Percentiles rank a stretch among this genome's conserved stretches.
Evolutionary conservation across 2,113 vertebrate species (phyloP).

Genomic region (Chelonoidis abingdonii): DNA sequence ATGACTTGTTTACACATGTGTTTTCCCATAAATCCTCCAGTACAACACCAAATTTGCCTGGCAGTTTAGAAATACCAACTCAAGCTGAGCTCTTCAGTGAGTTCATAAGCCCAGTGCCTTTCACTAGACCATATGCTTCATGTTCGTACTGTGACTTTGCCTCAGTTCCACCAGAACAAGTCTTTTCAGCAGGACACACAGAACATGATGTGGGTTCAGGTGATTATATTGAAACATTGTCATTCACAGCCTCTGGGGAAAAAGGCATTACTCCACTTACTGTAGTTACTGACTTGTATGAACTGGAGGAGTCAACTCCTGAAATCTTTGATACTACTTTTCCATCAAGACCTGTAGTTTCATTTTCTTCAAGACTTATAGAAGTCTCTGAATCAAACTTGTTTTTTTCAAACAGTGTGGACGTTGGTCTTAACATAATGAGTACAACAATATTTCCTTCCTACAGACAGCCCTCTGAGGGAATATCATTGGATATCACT

Average conservation of each 20-base stretch:
- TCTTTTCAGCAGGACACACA: conserved; percentile 76
- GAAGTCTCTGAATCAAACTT: not conserved
- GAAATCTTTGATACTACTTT: conserved; percentile 88
- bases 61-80: conserved; percentile 28
- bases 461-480: conserved; percentile 17
- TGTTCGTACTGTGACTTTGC: conserved; percentile 76
- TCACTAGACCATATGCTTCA: conserved; percentile 65
- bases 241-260: conserved; percentile 72
- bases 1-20: conserved; percentile 56
- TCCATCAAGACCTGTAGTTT: conserved; percentile 84
- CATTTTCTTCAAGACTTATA: conserved; percentile 77
- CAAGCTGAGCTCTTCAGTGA: conserved; percentile 44
- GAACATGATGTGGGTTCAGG: conserved; percentile 89
- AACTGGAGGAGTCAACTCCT: conserved; percentile 83
- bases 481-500: not conserved
- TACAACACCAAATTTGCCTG: conserved; percentile 35
- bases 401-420: conserved; percentile 47
- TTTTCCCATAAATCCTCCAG: not conserved
- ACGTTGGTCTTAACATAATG: not conserved
- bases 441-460: conserved; percentile 33
- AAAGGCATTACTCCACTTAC: conserved; percentile 75
- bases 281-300: conserved; percentile 76
- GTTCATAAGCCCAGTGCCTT: conserved; percentile 78
- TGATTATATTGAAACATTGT: conserved; percentile 86
- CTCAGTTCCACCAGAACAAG: conserved; percentile 74